Conservation (phyloP, 2,888 invertebrate genomes). For the Notodonta ziczac region DNA sequence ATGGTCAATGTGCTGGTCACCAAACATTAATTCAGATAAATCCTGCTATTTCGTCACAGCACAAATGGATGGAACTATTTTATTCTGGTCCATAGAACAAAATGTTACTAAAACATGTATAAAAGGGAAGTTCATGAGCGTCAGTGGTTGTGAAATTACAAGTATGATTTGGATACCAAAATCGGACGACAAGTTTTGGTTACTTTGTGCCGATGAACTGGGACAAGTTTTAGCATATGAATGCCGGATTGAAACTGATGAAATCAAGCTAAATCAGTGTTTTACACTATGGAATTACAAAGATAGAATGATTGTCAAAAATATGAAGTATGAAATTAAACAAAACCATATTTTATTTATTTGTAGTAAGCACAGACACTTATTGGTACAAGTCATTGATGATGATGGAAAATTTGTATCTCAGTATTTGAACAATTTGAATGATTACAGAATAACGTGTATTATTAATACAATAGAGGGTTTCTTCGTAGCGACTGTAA, state of each 20-base stretch:
- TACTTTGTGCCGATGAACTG: slow-evolving; percentile 54
- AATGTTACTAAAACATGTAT: slow-evolving; percentile 31
- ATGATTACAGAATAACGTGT: slow-evolving; percentile 64
- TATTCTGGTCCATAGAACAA: slow-evolving; percentile 60
- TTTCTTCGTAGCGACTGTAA: slow-evolving; percentile 56
- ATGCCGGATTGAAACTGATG: slow-evolving; percentile 42
- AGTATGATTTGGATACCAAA: slow-evolving; percentile 57
- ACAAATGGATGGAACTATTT: slow-evolving; percentile 61
- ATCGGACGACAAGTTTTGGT: slow-evolving; percentile 38
- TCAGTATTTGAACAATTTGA: slow-evolving; percentile 58
- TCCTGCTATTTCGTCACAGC: slow-evolving; percentile 65
- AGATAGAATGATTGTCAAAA: slow-evolving; percentile 62
- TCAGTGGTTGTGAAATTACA: slow-evolving; percentile 50
- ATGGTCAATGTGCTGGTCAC: slow-evolving; percentile 64
- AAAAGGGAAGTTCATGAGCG: slow-evolving; percentile 38
- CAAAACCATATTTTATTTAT: slow-evolving; percentile 54
- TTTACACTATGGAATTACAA: slow-evolving; percentile 57
- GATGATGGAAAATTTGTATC: slow-evolving; percentile 47
- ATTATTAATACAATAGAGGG: slow-evolving; percentile 43
- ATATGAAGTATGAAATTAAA: slow-evolving; percentile 42
- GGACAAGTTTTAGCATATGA: slow-evolving; percentile 57
- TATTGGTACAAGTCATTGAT: slow-evolving; percentile 58
- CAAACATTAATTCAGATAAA: slow-evolving; percentile 41
- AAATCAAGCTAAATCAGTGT: slow-evolving; percentile 36
- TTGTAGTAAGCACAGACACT: slow-evolving; percentile 69